Evolutionary conservation across 2,113 vertebrate genomes (phyloP), one percentile per base, ranked within the genome.

Genomic region (Ammospiza nelsoni): DNA sequence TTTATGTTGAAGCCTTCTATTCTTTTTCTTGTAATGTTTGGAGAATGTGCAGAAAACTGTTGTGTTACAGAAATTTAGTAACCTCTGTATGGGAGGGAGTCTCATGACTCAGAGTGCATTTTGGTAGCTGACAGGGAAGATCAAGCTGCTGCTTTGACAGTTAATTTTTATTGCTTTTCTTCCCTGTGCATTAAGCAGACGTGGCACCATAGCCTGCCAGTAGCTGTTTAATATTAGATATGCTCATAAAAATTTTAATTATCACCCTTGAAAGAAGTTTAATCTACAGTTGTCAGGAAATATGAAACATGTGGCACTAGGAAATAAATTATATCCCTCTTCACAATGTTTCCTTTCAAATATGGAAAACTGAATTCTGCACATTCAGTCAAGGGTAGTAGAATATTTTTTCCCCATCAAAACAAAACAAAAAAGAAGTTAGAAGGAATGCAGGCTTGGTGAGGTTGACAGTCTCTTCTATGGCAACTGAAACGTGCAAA

Each of bases 191-290:
- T 96, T 97, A 89, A 91, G 93, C 73, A 96, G 90, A 87, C 68
- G 39, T 81, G 66, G 86, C 90, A 91, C 83, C 51, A 10, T 46
- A 87, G 74, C 94, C 63, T 95, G 83, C 77, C 84, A 91, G 94
- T 89, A 81, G 86, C 93, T 96, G 88, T 97, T 96, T 92, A 96
- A 95, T 96, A 96, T 96, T 97, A 95, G 92, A 95, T 96, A 90
- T 59, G 84, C 95, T 92, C 94, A 96, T 97, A 95, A 97, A 96
- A 97, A 92, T 89, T 96, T 96, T 97, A 96, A 96, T 96, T 95
- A 97, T 87, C 94, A 93, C 92, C 90, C 96, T 91, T 90, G 94
- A 97, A 93, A 91, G 80, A 97, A 93, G 92, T 89, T 95, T 94
- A 96, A 97, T 93, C 85, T 94, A 72, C 85, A 92, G 85, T 95